Conservation (phyloP, 1,140 invertebrate species). For the Halesus radiatus region DNA sequence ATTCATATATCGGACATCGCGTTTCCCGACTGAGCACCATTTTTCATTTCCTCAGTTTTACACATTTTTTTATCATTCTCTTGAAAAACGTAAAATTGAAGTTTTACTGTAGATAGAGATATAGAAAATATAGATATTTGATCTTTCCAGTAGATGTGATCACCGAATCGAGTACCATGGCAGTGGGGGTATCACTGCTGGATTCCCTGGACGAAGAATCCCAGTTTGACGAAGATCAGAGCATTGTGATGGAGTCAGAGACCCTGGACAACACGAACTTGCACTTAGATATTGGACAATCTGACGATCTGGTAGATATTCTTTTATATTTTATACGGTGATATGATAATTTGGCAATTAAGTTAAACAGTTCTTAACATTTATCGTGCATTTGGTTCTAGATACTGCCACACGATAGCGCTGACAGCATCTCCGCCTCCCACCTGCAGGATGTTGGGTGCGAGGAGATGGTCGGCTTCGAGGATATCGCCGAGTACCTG, state of each 20-base stretch:
- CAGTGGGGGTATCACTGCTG: slow-evolving; percentile 41
- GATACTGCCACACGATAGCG: slow-evolving; percentile 14
- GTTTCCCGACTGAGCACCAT: too few relatives aligned
- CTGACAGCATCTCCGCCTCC: not conserved
- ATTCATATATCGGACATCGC: too few relatives aligned
- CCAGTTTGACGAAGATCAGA: slow-evolving; percentile 45
- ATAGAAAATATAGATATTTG: not conserved
- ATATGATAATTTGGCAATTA: too few relatives aligned
- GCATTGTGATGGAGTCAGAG: slow-evolving; percentile 38
- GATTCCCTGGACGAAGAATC: slow-evolving; percentile 48
- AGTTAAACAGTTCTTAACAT: too few relatives aligned
- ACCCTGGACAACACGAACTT: slow-evolving; percentile 37
- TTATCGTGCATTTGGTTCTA: not conserved
- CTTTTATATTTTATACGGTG: too few relatives aligned
- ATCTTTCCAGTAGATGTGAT: slow-evolving; percentile 30
- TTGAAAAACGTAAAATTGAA: too few relatives aligned
- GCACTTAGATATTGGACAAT: slow-evolving; percentile 40
- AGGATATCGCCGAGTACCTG: slow-evolving; percentile 27
- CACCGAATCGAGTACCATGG: slow-evolving; percentile 27
- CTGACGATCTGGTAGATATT: slow-evolving; percentile 46
- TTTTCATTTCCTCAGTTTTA: too few relatives aligned
- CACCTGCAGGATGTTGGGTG: slow-evolving; percentile 16
- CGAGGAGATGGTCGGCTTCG: slow-evolving; percentile 15
- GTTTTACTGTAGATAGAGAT: too few relatives aligned
- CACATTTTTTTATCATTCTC: too few relatives aligned